phyloP scores from a whole-genome alignment of 92 coral and sea anemone genomes.

The Virgularia gustaviana region DNA sequence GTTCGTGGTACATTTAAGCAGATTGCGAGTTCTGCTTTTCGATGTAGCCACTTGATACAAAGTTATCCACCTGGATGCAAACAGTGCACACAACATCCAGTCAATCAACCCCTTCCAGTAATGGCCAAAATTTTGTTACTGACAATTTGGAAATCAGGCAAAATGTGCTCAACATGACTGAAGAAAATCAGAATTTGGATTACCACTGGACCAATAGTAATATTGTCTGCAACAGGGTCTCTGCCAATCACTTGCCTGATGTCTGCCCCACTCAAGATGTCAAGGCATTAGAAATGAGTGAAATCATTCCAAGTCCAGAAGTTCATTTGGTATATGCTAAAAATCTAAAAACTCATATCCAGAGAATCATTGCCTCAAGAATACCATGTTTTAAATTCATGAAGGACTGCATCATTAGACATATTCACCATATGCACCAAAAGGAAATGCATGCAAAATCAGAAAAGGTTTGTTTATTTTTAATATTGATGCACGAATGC shows the following conservation, averaged over 20 bases:
- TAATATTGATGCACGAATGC: neutral
- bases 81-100: neutral
- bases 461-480: neutral
- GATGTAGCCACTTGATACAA: slow-evolving; percentile 14
- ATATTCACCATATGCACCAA: slow-evolving; percentile 9
- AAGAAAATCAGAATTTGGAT: slow-evolving; percentile 20
- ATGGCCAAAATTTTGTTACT: slow-evolving; percentile 10
- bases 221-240: slow-evolving; percentile 10
- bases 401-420: neutral
- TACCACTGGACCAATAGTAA: slow-evolving; percentile 29
- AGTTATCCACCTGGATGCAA: neutral
- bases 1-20: slow-evolving; percentile 42
- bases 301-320: slow-evolving; percentile 16
- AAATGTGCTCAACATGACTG: slow-evolving; percentile 15
- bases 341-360: slow-evolving; percentile 5
- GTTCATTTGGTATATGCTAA: slow-evolving; percentile 26
- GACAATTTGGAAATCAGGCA: slow-evolving; percentile 24
- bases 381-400: neutral
- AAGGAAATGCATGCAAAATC: slow-evolving; percentile 1
- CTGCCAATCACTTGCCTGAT: slow-evolving; percentile 5
- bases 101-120: neutral
- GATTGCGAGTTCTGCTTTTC: slow-evolving; percentile 20
- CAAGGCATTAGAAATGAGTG: neutral
- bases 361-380: neutral
- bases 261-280: slow-evolving; percentile 9